Evolutionary conservation across 2,888 invertebrate genomes (phyloP).

Genomic region (Alloscopus bannaensis): DNA sequence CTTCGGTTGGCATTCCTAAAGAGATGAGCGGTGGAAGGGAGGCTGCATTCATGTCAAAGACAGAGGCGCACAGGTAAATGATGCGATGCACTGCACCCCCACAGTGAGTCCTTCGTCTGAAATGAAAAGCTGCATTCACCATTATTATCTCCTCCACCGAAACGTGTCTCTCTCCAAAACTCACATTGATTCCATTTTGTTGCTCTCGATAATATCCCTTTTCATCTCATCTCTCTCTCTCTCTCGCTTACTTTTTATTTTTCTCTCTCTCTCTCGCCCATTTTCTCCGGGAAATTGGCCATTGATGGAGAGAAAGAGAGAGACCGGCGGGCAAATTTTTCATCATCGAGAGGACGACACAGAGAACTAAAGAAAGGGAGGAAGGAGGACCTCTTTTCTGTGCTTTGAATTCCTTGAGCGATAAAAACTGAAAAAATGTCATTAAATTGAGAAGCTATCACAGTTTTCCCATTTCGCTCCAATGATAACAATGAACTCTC

Average conservation of each 20-base stretch:
- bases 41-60: no score
- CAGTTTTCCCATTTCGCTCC: constrained; percentile 24
- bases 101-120: no score
- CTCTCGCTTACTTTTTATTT: neutral
- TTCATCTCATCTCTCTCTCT: neutral
- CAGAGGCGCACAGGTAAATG: no score
- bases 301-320: neutral
- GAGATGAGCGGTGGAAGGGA: constrained; percentile 1
- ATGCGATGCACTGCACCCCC: no score
- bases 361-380: neutral
- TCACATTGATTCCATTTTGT: no score
- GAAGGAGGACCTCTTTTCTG: neutral
- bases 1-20: neutral
- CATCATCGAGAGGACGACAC: neutral
- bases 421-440: constrained; percentile 46
- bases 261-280: neutral
- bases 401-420: constrained; percentile 24
- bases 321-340: neutral
- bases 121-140: no score
- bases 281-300: neutral
- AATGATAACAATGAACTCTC: constrained; percentile 28
- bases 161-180: no score
- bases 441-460: constrained; percentile 33
- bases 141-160: no score
- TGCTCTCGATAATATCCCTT: neutral